phyloP scores from a whole-genome alignment of 1,140 invertebrate genomes.

The Microplitis demolitor region DNA sequence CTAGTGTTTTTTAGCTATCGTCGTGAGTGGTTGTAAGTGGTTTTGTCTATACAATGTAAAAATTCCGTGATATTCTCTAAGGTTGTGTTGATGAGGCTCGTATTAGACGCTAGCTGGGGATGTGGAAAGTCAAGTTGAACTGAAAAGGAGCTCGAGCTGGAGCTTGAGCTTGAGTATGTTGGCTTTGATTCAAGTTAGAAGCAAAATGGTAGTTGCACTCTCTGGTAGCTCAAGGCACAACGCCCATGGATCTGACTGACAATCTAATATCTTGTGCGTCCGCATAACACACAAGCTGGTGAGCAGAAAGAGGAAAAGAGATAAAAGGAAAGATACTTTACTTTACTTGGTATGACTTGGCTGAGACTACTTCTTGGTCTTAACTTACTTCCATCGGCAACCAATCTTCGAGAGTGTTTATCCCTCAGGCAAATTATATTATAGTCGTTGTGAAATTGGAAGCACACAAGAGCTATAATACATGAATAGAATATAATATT shows the following conservation, averaged over 20 bases:
- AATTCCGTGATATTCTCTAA: conserved; percentile 4
- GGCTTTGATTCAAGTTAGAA: conserved; percentile 44
- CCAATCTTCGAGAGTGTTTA: conserved; percentile 7
- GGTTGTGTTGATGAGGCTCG: too few relatives aligned
- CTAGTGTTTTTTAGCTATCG: neutral
- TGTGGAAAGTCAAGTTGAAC: neutral
- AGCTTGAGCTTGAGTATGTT: conserved; percentile 11
- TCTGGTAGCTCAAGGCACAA: conserved; percentile 43
- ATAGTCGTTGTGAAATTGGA: conserved; percentile 4
- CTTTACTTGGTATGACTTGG: neutral
- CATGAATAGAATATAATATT: neutral
- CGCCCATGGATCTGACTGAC: conserved; percentile 42
- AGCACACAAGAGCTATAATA: neutral
- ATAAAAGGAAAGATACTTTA: neutral
- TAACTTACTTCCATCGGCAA: neutral
- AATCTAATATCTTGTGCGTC: conserved; percentile 43
- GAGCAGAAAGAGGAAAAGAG: too few relatives aligned
- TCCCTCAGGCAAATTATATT: conserved; percentile 15
- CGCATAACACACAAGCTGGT: conserved; percentile 30
- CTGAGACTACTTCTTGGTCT: neutral
- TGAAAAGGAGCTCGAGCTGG: too few relatives aligned
- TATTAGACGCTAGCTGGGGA: neutral
- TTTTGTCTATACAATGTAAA: conserved; percentile 24
- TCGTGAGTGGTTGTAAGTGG: conserved; percentile 32
- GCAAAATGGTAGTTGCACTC: conserved; percentile 43